Percentiles rank a stretch among this genome's conserved stretches.
Conservation (phyloP, 2,113 vertebrate genomes). For the Hemichromis elongatus region DNA sequence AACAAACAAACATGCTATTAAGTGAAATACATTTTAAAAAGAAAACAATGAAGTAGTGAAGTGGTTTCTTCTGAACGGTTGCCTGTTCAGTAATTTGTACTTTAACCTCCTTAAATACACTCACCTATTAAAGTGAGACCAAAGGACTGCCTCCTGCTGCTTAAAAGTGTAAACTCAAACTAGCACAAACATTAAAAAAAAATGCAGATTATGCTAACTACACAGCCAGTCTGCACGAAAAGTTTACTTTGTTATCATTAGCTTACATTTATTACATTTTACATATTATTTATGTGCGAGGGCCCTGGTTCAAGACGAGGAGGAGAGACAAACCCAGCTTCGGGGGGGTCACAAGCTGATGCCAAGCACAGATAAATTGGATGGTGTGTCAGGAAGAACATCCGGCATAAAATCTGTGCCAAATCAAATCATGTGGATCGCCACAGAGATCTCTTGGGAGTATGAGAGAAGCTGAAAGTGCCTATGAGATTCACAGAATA, state of each 20-base stretch:
- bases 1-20: neutral
- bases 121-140: neutral
- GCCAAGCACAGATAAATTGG: neutral
- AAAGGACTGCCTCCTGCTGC: neutral
- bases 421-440: neutral
- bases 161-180: neutral
- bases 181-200: neutral
- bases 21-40: neutral
- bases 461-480: neutral
- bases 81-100: neutral
- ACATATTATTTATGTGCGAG: neutral
- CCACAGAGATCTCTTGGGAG: neutral
- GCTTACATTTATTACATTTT: neutral
- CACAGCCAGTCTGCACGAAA: neutral
- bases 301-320: neutral
- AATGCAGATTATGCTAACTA: neutral
- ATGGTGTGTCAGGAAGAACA: neutral
- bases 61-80: neutral
- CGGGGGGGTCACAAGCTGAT: neutral
- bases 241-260: neutral
- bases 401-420: neutral
- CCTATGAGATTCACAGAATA: neutral
- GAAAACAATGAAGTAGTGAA: neutral
- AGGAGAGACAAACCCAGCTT: neutral
- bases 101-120: neutral